Evolutionary conservation across 2,113 vertebrate genomes (phyloP), one percentile per base, ranked within the genome.

Genomic region (Meleagris gallopavo): DNA sequence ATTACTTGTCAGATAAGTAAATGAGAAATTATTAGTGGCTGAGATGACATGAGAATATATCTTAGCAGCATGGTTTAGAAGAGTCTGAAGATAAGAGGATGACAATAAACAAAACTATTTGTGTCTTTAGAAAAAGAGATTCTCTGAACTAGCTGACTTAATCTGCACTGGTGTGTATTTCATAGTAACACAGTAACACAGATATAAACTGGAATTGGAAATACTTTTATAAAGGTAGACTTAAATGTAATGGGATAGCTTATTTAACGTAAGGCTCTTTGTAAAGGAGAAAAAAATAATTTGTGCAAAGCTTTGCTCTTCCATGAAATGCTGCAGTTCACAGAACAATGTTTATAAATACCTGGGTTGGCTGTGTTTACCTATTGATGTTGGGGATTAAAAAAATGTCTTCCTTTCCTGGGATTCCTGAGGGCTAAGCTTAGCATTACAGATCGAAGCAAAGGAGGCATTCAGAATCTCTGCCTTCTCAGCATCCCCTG

Each of bases 311-410:
- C n/a, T 69, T 78, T 86, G 20, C 27, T 71, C 11, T 5, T 15
- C 25, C 17, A 2, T 32, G 41, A 32, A 13, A 24, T 50, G 40
- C 18, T 45, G 43, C 60, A 40, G 36, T 38, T 76, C 1, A 1
- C 62, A 75, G 41, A 2, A 5, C 12, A 25, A 1, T 29, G 25
- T 32, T 83, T 66, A 5, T 4, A 71, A 52, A 9, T 57, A 34
- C 60, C 38, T 55, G 1, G 22, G 17, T 3, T 89, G 46, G 27
- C 13, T 0, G 0, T 16, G 58, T 38, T 16, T 76, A 0, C 4
- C 29, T 38, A 6, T 0, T 32, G 36, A n/a, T 46, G 19, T 22
- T 74, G 40, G 45, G 25, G 40, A 54, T 54, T 30, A 54, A 77
- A 83, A 25, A 18, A 9, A 2, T 57, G 17, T 30, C 52, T 30